Base-by-base conservation (phyloP, 2,113 vertebrate genomes). In the Labeo rohita region DNA sequence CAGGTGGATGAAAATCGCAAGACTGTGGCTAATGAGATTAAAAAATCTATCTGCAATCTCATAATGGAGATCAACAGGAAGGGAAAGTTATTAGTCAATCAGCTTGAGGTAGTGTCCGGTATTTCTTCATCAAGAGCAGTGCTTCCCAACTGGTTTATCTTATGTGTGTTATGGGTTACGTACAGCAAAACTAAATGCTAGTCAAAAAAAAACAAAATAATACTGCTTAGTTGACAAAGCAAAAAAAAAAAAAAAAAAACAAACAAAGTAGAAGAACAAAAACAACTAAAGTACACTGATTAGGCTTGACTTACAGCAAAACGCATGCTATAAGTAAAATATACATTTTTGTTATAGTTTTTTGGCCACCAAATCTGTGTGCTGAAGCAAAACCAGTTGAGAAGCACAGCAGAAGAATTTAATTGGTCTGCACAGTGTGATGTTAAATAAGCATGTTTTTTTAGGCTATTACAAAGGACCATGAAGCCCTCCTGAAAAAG, bases 41-140 rank as follows among this genome's bases (percentile, higher is more conserved):
- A 98, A 94, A 98, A 99, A 91, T 97, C 98, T 70, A 98, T 99
- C 90, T 99, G 98, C 92, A 97, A 96, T 49, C 85, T 99, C 86
- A 99, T 99, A 90, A 97, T 99, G 93, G 98, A 99, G 94, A 98
- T 99, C 91, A 99, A 99, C 92, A 96, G 97, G 92, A 99, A 98
- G 87, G 98, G 98, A 39, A 99, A 99, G 94, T 97, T 98, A 89
- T 91, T 99, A 39, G 92, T 98, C 6, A 98, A 98, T 93, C 98
- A 99, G 47, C 95, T 99, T 12, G 97, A 99, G 96, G 98, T 99
- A 91, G 82, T 92, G 68, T 7, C 36, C 23, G 12, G 39, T 77
- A 16, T 84, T 72, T 75, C 21, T 16, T 45, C 13, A 81, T 36
- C 34, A 45, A 45, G 9, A 72, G 39, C 8, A 72, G 36, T 72